Evolutionary conservation across 2,888 invertebrate genomes (phyloP).

Genomic region (Acrocyrtus sp.): DNA sequence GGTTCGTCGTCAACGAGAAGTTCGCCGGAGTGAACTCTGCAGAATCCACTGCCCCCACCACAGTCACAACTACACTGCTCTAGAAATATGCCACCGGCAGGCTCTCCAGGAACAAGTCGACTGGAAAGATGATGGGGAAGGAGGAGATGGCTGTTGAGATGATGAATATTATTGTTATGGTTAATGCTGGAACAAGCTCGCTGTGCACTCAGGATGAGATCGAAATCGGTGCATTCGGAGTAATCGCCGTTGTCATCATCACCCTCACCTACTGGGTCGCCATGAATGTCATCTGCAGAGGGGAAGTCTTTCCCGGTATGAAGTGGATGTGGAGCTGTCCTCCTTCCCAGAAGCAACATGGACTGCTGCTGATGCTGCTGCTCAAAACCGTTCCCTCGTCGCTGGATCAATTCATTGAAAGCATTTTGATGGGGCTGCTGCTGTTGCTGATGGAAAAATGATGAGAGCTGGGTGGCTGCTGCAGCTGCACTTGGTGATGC

Average conservation of each 20-base stretch:
- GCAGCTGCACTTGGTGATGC: slow-evolving; percentile 26
- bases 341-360: slow-evolving; percentile 28
- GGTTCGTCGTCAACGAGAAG: slow-evolving; percentile 54
- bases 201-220: slow-evolving; percentile 46
- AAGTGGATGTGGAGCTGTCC: slow-evolving; percentile 32
- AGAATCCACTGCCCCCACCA: slow-evolving; percentile 4
- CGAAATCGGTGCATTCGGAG: slow-evolving; percentile 54
- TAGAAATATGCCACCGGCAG: slow-evolving; percentile 7
- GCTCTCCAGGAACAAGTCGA: not conserved
- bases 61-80: slow-evolving; percentile 47
- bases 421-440: slow-evolving; percentile 24
- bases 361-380: slow-evolving; percentile 25
- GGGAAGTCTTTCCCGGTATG: slow-evolving; percentile 23
- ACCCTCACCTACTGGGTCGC: slow-evolving; percentile 7
- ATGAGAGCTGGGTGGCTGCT: slow-evolving; percentile 31
- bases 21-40: slow-evolving; percentile 11
- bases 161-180: slow-evolving; percentile 38
- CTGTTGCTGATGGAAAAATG: slow-evolving; percentile 45
- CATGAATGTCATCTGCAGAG: slow-evolving; percentile 51
- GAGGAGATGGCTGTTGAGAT: slow-evolving; percentile 23
- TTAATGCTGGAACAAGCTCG: slow-evolving; percentile 32
- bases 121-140: not conserved
- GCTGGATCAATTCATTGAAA: slow-evolving; percentile 43
- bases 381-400: slow-evolving; percentile 20
- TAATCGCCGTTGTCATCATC: slow-evolving; percentile 54